phyloP scores from a whole-genome alignment of 2,113 vertebrate genomes.

The Neofelis nebulosa region DNA sequence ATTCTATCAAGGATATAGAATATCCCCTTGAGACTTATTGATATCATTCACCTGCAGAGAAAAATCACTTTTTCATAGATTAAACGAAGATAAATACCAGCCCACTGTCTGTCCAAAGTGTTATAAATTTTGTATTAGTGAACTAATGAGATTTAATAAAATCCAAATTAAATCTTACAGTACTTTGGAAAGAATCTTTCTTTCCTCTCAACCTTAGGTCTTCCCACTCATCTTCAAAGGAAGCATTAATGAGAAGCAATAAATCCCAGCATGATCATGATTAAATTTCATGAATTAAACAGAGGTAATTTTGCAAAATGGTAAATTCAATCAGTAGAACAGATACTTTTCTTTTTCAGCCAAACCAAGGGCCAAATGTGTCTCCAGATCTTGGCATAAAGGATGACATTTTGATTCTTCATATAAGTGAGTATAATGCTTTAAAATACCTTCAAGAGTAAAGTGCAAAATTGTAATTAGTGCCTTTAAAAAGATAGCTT shows the following conservation, averaged over 20 bases:
- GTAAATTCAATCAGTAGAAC: conserved; percentile 68
- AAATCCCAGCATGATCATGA: conserved; percentile 66
- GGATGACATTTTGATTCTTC: conserved; percentile 37
- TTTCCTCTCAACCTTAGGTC: conserved; percentile 60
- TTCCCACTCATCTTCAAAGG: conserved; percentile 67
- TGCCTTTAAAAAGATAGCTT: conserved; percentile 36
- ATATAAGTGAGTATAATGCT: background rate
- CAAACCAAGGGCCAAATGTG: conserved; percentile 47
- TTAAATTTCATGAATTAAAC: conserved; percentile 79
- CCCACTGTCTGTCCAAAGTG: conserved; percentile 50
- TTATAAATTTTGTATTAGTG: conserved; percentile 72
- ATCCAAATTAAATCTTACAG: conserved; percentile 63
- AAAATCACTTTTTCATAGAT: conserved; percentile 68
- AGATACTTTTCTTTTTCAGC: conserved; percentile 67
- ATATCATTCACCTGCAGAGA: conserved; percentile 63
- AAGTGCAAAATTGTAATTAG: background rate
- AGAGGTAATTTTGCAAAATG: conserved; percentile 68
- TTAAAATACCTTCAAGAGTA: conserved; percentile 44
- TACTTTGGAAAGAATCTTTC: conserved; percentile 64
- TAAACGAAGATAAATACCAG: conserved; percentile 63
- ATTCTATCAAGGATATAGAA: conserved; percentile 36
- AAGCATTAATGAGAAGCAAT: conserved; percentile 71
- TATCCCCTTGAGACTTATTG: conserved; percentile 44
- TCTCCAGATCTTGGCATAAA: conserved; percentile 19
- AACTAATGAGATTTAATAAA: conserved; percentile 76